A percentile compares a stretch with the other conserved stretches of the same genome.
These are phyloP conservation scores for Ferdinandea cuprea DNA, from an alignment of 2,888 invertebrate species.

Conservation along the genomic window DNA sequence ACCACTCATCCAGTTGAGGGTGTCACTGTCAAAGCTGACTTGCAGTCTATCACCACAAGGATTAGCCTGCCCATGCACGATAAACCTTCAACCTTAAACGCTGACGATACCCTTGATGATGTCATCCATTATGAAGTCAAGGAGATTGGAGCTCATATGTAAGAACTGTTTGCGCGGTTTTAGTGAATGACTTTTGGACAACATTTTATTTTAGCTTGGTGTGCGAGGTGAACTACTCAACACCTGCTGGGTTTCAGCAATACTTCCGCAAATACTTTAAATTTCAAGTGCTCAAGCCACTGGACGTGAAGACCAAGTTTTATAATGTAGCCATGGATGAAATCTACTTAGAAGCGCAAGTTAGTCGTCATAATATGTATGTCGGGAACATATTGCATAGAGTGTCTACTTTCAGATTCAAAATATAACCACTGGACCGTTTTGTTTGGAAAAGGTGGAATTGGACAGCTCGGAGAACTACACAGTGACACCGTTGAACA, in stretches of 20 bases:
- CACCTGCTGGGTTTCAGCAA: constrained; percentile 89
- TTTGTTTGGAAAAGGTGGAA: constrained; percentile 96
- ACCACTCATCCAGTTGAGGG: constrained; percentile 88
- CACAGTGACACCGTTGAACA: constrained; percentile 90
- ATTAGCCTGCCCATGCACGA: constrained; percentile 91
- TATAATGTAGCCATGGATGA: constrained; percentile 95
- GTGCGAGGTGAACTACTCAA: constrained; percentile 96
- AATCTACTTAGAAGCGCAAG: constrained; percentile 89
- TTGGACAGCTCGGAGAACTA: constrained; percentile 96
- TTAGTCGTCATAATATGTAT: constrained; percentile 76
- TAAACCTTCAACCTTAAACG: constrained; percentile 86
- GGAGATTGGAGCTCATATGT: constrained; percentile 99
- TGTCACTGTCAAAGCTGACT: constrained; percentile 88
- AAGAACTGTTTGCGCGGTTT: constrained; percentile 79
- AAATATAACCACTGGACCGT: constrained; percentile 96
- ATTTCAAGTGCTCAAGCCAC: constrained; percentile 97
- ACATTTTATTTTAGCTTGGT: constrained; percentile 88
- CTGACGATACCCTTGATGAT: constrained; percentile 95
- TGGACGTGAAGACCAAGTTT: constrained; percentile 99
- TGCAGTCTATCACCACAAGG: constrained; percentile 96
- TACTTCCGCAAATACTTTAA: constrained; percentile 98
- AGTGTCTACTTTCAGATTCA: constrained; percentile 86
- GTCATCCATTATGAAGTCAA: constrained; percentile 99
- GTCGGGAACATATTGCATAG: too few species aligned
- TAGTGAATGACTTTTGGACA: not conserved